Percentiles rank a stretch among this genome's conserved stretches.
Evolutionary conservation across 2,797 vertebrate genomes (phyloP).

Genomic region (Rallus crepitans): DNA sequence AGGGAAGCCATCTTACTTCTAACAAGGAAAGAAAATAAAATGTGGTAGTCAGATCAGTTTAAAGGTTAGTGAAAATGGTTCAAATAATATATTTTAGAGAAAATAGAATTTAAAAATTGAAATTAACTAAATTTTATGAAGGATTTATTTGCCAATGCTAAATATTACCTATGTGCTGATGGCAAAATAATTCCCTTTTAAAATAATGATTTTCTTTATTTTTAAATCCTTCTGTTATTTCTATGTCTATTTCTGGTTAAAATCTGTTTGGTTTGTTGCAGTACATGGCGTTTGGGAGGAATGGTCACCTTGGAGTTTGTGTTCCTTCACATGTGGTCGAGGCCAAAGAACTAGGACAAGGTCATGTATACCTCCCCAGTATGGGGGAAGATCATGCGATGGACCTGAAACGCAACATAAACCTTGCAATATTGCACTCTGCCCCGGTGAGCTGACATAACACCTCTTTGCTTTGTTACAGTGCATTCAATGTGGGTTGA

Average conservation of each 20-base stretch:
- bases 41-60: background rate
- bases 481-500: background rate
- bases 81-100: background rate
- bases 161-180: background rate
- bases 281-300: conserved; percentile 99
- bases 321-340: conserved; percentile 98
- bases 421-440: conserved; percentile 99
- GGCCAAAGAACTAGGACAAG: conserved; percentile 98
- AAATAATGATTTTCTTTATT: background rate
- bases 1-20: background rate
- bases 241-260: conserved; percentile 75
- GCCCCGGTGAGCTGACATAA: conserved; percentile 87
- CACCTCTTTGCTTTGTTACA: conserved; percentile 37
- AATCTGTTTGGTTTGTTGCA: conserved; percentile 86
- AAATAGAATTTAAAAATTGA: background rate
- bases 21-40: background rate
- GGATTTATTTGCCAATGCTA: background rate
- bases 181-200: background rate
- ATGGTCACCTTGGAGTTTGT: conserved; percentile 99
- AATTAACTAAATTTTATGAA: background rate
- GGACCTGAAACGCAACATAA: conserved; percentile 99
- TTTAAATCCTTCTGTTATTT: conserved; percentile 25
- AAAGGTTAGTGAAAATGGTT: background rate
- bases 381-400: conserved; percentile 96
- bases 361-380: conserved; percentile 94